Evolutionary conservation across 2,797 vertebrate species (phyloP).

Genomic region (Hoplostethus atlanticus): DNA sequence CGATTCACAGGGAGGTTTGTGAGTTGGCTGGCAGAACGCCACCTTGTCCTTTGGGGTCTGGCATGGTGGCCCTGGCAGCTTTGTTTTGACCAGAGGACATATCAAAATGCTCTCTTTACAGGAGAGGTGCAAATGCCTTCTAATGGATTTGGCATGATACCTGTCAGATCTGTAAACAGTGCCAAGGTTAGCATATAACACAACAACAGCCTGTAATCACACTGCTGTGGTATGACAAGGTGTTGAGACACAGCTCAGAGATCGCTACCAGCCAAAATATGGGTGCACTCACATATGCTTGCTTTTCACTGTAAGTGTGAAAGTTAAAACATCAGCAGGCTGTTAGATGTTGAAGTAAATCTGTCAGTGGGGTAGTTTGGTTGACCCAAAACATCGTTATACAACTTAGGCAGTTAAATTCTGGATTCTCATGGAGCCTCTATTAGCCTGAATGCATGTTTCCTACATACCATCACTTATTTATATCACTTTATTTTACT

Average conservation of each 20-base stretch:
- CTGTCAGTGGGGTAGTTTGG: conserved; percentile 39
- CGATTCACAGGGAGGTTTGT: not conserved
- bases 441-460: conserved; percentile 75
- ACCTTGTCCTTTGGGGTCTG: conserved; percentile 29
- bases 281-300: conserved; percentile 28
- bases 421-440: conserved; percentile 51
- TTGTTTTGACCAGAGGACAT: conserved; percentile 57
- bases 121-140: conserved; percentile 60
- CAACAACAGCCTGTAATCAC: conserved; percentile 40
- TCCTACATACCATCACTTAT: conserved; percentile 81
- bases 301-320: not conserved
- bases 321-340: conserved; percentile 31
- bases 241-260: conserved; percentile 32
- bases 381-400: conserved; percentile 72
- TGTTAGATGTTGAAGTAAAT: conserved; percentile 35
- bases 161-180: conserved; percentile 48
- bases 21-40: conserved; percentile 32
- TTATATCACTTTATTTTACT: conserved; percentile 89
- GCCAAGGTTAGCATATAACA: conserved; percentile 34
- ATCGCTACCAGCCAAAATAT: conserved; percentile 25
- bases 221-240: conserved; percentile 40
- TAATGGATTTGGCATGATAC: conserved; percentile 59
- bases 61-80: conserved; percentile 36
- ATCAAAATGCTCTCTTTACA: conserved; percentile 52
- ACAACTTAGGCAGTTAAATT: conserved; percentile 58